Evolutionary conservation across 1,140 invertebrate species (phyloP).

Genomic region (Oncopodura yosiiana): DNA sequence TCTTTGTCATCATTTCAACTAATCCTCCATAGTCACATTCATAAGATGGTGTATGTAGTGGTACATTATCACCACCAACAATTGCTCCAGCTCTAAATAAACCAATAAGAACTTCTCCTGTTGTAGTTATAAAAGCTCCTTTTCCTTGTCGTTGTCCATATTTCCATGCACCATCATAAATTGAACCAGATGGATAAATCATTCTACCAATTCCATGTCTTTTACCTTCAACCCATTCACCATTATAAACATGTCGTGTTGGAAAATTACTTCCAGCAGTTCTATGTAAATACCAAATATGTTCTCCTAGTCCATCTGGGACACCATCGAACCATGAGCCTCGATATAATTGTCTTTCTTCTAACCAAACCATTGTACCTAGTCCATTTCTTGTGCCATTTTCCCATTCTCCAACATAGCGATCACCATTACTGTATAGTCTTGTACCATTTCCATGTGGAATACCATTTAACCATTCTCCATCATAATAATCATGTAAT

Average conservation of each 20-base stretch:
- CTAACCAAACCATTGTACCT: conserved; percentile 51
- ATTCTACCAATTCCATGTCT: conserved; percentile 29
- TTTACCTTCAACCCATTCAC: conserved; percentile 15
- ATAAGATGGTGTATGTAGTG: conserved; percentile 19
- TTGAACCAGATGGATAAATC: conserved; percentile 25
- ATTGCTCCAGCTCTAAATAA: conserved; percentile 18
- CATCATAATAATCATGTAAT: conserved; percentile 37
- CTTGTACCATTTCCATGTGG: conserved; percentile 17
- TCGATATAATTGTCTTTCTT: conserved; percentile 24
- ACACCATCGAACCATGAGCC: conserved; percentile 24
- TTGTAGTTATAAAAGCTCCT: conserved; percentile 25
- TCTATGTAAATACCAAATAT: conserved; percentile 28
- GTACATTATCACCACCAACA: conserved; percentile 11
- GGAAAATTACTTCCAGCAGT: conserved; percentile 7
- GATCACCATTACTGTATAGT: conserved; percentile 29
- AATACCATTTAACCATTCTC: conserved; percentile 31
- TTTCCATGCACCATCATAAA: conserved; percentile 29
- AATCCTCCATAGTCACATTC: conserved; percentile 13
- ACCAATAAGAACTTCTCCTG: conserved; percentile 18
- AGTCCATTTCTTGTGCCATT: conserved; percentile 71
- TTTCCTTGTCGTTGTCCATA: conserved; percentile 21
- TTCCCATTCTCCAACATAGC: conserved; percentile 73
- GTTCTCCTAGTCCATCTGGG: conserved; percentile 22
- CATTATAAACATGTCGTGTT: conserved; percentile 18
- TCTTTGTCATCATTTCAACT: neutral